These are phyloP conservation scores for Montipora foliosa DNA, from an alignment of 64 coral and sea anemone genomes.

Conservation along the genomic window DNA sequence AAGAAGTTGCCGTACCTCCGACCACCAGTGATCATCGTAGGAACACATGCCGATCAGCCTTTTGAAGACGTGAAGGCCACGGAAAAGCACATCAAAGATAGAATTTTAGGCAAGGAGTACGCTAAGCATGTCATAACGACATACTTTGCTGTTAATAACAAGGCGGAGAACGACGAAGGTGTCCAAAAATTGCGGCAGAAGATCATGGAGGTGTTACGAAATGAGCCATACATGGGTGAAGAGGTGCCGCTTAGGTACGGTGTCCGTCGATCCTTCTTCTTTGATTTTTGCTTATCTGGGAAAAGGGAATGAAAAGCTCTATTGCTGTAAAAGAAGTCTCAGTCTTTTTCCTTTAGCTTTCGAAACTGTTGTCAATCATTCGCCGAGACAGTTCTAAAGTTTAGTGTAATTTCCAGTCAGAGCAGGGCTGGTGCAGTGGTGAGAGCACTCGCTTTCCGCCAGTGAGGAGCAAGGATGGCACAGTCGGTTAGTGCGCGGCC, in stretches of 20 bases:
- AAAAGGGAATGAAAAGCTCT: no score
- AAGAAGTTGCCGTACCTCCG: background rate
- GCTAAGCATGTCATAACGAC: slow-evolving; percentile 60
- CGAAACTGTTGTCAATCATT: no score
- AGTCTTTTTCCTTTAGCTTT: no score
- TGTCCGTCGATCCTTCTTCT: background rate
- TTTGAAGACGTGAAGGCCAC: slow-evolving; percentile 52
- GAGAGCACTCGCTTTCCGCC: no score
- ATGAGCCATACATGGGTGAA: slow-evolving; percentile 83
- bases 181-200: slow-evolving; percentile 60
- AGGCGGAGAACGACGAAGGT: slow-evolving; percentile 32
- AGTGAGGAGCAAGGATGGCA: no score
- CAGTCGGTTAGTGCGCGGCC: no score
- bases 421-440: no score
- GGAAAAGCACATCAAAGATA: slow-evolving; percentile 61
- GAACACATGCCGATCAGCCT: slow-evolving; percentile 17
- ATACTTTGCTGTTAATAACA: slow-evolving; percentile 79
- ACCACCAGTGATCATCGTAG: background rate
- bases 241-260: slow-evolving; percentile 33
- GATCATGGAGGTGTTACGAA: slow-evolving; percentile 53
- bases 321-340: no score
- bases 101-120: slow-evolving; percentile 43
- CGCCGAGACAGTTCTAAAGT: no score
- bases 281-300: background rate
- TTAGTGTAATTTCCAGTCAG: no score